Evolutionary conservation across 1,140 invertebrate genomes (phyloP), one percentile per base, ranked within the genome.

Genomic region (Calephelis virginiensis): DNA sequence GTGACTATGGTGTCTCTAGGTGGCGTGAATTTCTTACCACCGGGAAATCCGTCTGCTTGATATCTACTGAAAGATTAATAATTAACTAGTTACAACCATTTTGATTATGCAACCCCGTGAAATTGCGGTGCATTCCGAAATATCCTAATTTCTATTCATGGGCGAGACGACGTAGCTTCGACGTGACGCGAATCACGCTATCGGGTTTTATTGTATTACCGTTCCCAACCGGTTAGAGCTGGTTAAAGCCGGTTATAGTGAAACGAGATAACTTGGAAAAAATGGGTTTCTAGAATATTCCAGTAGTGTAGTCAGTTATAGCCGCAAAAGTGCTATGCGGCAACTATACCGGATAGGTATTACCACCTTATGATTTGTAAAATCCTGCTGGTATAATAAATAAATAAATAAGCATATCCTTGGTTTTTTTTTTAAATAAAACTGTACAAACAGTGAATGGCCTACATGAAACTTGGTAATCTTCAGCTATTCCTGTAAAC

Each of bases 111-210:
- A 70, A 70, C 61, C 14, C 61, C 68, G 67, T 48, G 53, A 61
- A 63, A 72, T 73, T 72, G 69, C 73, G 73, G 61, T 74, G 71
- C 63, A 75, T 64, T 75, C 49, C 64, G 67, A 63, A 70, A 71
- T 71, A 70, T 68, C 74, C 74, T 75, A 72, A 72, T 72, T 75
- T 66, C 68, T 67, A 72, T 74, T 74, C 66, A 56, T 10, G 50
- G 50, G 50, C 50, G 50, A 17, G 62, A 63, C 63, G 63, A 48
- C 28, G 28, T 28, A 4, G 28, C 43, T 53, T 43, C 28, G 64
- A 53, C 49, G 49, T 53, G 50, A 56, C 50, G 28, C 13, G 50
- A 56, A 56, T 56, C 17, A 56, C 50, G 50, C 50, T 56, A 56
- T 12, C 50, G 17, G 50, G 14, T 56, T 56, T 56, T 56, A 56